These are phyloP conservation scores for Volucella inanis DNA, from an alignment of 2,888 invertebrate species.

Conservation along the genomic window DNA sequence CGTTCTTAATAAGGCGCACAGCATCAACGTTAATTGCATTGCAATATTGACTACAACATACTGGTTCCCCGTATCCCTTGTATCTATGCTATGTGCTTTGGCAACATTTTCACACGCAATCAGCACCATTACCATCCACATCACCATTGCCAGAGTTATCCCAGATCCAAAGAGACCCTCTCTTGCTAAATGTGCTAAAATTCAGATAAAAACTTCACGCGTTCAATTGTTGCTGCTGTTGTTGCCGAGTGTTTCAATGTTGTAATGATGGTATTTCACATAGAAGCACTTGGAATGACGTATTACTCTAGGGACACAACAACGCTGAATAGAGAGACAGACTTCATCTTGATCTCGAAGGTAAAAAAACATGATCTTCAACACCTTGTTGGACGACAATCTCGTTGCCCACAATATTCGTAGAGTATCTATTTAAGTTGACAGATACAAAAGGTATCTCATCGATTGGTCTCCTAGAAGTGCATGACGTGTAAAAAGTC, in stretches of 20 bases:
- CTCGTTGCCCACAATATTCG: conserved; percentile 5
- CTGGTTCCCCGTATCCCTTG: conserved; percentile 44
- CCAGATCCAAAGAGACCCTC: conserved; percentile 1
- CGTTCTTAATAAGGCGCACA: conserved; percentile 71
- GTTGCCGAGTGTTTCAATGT: conserved; percentile 22
- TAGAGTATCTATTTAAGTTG: conserved; percentile 38
- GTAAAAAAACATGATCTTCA: conserved; percentile 69
- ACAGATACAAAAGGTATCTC: conserved; percentile 56
- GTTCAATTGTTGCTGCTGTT: conserved; percentile 62
- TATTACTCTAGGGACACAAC: conserved; percentile 69
- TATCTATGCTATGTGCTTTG: conserved; percentile 62
- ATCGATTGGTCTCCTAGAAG: conserved; percentile 60
- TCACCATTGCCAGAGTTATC: conserved; percentile 1
- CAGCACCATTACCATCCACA: conserved; percentile 51
- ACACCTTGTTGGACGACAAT: conserved; percentile 73
- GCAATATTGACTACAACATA: conserved; percentile 2
- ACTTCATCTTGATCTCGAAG: conserved; percentile 43
- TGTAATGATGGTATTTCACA: conserved; percentile 75
- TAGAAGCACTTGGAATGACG: conserved; percentile 73
- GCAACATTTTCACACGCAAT: conserved; percentile 80
- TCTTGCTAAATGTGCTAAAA: conserved; percentile 29
- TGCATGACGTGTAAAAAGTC: conserved; percentile 74
- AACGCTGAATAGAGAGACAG: conserved; percentile 37
- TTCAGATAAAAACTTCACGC: conserved; percentile 52
- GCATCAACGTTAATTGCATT: conserved; percentile 72